A percentile compares a stretch with the other conserved stretches of the same genome.
Conservation (phyloP, 1,140 invertebrate species). For the Pogonomyrmex californicus region DNA sequence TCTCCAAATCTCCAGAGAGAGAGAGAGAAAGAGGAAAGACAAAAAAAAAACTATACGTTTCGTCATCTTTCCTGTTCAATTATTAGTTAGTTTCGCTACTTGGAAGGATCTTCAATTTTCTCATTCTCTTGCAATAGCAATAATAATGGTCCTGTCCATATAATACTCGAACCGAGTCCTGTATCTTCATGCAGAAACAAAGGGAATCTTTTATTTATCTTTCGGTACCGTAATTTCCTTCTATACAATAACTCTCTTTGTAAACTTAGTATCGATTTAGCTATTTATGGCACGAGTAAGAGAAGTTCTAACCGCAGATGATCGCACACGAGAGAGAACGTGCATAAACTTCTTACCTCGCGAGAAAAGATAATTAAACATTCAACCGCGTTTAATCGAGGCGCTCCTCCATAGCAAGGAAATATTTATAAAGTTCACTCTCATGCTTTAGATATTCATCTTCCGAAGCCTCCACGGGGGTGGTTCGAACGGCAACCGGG, state of each 20-base stretch:
- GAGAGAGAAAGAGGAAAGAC: no score
- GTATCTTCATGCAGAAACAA: conserved; percentile 1
- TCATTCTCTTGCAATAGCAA: background rate
- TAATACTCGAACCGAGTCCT: background rate
- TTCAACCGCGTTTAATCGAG: background rate
- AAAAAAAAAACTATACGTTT: no score
- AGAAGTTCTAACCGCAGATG: background rate
- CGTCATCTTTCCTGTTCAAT: background rate
- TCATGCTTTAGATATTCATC: background rate
- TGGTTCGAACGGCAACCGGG: background rate
- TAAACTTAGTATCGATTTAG: background rate
- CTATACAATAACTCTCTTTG: background rate
- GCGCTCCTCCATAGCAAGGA: background rate
- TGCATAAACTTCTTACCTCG: background rate
- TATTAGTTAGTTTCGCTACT: background rate
- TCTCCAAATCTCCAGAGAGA: background rate
- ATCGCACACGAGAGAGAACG: background rate
- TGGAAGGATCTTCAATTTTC: background rate
- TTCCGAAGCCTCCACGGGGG: background rate
- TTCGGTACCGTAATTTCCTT: background rate
- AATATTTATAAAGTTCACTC: conserved; percentile 9
- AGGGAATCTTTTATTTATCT: conserved; percentile 40
- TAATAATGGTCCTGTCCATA: conserved; percentile 27
- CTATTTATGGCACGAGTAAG: background rate
- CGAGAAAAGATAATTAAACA: background rate